Conservation (phyloP, 2,797 vertebrate species). For the Smutsia gigantea region DNA sequence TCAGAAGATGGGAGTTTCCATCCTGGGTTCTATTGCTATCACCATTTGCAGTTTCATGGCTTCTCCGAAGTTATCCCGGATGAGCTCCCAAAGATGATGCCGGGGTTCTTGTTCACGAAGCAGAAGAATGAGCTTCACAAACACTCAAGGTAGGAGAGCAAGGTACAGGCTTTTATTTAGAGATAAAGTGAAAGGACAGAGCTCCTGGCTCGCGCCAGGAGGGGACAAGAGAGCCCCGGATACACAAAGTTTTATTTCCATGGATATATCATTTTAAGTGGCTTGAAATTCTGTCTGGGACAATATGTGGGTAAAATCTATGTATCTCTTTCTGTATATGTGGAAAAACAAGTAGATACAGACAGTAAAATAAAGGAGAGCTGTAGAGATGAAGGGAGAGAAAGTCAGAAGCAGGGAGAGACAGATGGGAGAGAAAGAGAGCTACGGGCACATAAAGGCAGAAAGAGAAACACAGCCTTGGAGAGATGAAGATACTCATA, state of each 20-base stretch:
- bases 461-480: background rate
- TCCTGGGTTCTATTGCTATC: no score
- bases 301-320: conserved; percentile 15
- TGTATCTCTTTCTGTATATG: background rate
- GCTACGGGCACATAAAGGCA: background rate
- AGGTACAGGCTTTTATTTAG: no score
- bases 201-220: no score
- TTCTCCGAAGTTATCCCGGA: no score
- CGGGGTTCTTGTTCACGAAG: no score
- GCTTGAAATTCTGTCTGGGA: conserved; percentile 49
- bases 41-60: no score
- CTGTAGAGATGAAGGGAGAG: background rate
- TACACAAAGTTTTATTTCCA: background rate
- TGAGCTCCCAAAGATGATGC: no score
- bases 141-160: no score
- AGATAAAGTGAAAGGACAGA: no score
- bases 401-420: background rate
- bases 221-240: no score
- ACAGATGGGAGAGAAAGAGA: background rate
- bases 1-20: no score
- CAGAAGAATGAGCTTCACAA: no score
- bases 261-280: conserved; percentile 47
- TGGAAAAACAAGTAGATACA: conserved; percentile 37
- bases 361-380: conserved; percentile 21
- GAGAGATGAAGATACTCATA: background rate